These are phyloP conservation scores for Neolamprologus longior DNA, from an alignment of 2,113 vertebrate species.

Conservation along the genomic window DNA sequence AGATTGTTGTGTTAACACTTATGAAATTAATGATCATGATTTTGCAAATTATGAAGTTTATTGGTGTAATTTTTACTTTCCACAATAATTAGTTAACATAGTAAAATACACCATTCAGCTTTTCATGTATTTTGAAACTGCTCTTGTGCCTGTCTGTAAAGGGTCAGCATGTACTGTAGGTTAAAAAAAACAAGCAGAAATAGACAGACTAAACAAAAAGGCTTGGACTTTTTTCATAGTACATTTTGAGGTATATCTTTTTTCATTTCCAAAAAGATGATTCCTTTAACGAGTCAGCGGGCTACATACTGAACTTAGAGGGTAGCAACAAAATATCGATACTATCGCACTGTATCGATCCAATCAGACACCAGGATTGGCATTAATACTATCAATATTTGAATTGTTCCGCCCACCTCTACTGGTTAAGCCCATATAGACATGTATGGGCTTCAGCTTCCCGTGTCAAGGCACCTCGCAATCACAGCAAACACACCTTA, in stretches of 20 bases:
- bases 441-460: not conserved
- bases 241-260: not conserved
- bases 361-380: accelerated
- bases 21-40: not conserved
- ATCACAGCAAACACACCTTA: not conserved
- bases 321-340: not conserved
- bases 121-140: not conserved
- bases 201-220: not conserved
- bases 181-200: not conserved
- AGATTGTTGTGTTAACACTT: not conserved
- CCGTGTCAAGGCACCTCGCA: accelerated
- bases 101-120: accelerated
- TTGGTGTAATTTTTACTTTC: accelerated
- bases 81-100: not conserved
- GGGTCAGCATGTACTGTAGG: not conserved
- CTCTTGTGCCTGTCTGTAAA: not conserved
- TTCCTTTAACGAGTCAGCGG: not conserved
- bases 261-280: not conserved
- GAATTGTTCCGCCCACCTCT: accelerated
- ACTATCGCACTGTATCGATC: not conserved
- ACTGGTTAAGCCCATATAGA: not conserved
- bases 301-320: not conserved
- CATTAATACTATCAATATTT: not conserved
- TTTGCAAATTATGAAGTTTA: not conserved
- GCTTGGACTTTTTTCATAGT: not conserved